Evolutionary conservation across 2,888 invertebrate species (phyloP).

Genomic region (Drosophila pseudotakahashii): DNA sequence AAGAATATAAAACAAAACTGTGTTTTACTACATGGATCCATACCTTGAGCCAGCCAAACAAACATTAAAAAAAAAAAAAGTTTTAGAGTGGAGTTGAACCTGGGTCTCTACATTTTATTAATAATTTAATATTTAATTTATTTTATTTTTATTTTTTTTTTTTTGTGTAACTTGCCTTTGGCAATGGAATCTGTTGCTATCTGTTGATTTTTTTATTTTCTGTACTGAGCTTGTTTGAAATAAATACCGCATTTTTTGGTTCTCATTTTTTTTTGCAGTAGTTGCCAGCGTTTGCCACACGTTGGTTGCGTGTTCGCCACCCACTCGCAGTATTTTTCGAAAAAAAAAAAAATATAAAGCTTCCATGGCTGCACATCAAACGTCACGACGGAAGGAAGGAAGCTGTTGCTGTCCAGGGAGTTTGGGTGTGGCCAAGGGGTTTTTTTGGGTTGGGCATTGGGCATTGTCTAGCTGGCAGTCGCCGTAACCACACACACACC

Average conservation of each 20-base stretch:
- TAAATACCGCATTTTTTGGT: slow-evolving; percentile 60
- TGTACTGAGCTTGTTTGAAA: slow-evolving; percentile 59
- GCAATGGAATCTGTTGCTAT: slow-evolving; percentile 11
- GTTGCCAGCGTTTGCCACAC: slow-evolving; percentile 19
- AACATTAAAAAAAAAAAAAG: neutral
- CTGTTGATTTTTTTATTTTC: neutral
- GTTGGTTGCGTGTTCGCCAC: slow-evolving; percentile 3
- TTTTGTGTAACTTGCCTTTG: slow-evolving; percentile 1
- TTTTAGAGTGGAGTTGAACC: neutral
- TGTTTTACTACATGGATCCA: no score
- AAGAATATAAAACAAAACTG: no score
- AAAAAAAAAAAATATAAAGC: slow-evolving; percentile 10
- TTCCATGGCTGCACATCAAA: slow-evolving; percentile 50
- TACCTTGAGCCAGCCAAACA: no score
- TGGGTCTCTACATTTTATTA: neutral
- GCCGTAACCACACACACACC: neutral
- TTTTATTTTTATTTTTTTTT: neutral
- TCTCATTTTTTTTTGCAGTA: slow-evolving; percentile 42
- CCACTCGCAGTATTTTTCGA: slow-evolving; percentile 1
- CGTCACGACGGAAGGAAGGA: slow-evolving; percentile 75
- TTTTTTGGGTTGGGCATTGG: slow-evolving; percentile 1
- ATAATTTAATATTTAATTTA: no score
- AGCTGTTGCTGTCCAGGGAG: slow-evolving; percentile 57
- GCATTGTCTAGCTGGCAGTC: slow-evolving; percentile 42
- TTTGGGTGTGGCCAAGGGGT: neutral